Percentiles rank a stretch among this genome's conserved stretches.
These are phyloP conservation scores for Busseola fusca DNA, from an alignment of 2,888 invertebrate species.

Conservation along the genomic window DNA sequence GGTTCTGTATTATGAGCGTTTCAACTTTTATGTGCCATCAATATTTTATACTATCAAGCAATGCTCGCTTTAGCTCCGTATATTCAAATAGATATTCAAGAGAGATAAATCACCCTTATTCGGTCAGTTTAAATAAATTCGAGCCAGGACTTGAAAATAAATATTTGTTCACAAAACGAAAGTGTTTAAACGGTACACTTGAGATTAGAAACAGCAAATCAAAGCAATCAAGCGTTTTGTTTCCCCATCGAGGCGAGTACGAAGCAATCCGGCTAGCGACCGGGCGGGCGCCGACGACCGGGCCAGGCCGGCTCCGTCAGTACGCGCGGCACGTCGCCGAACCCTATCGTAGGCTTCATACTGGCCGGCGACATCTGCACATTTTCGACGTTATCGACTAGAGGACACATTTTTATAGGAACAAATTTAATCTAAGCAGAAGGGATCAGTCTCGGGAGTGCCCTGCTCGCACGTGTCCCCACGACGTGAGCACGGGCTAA, in stretches of 20 bases:
- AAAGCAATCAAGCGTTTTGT: slow-evolving; percentile 68
- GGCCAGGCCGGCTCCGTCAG: slow-evolving; percentile 62
- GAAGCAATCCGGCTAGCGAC: slow-evolving; percentile 22
- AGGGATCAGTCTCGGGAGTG: slow-evolving; percentile 86
- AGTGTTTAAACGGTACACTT: slow-evolving; percentile 31
- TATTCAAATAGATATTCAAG: slow-evolving; percentile 20
- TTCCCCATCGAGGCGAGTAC: slow-evolving; percentile 61
- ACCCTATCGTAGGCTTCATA: slow-evolving; percentile 84
- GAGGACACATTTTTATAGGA: slow-evolving; percentile 85
- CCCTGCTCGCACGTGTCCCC: slow-evolving; percentile 80
- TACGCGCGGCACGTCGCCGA: slow-evolving; percentile 81
- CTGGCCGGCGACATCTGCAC: slow-evolving; percentile 85
- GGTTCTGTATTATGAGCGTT: slow-evolving; percentile 53
- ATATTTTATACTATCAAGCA: slow-evolving; percentile 42
- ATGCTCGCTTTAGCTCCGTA: slow-evolving; percentile 9
- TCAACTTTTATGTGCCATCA: slow-evolving; percentile 49
- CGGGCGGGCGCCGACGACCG: slow-evolving; percentile 6
- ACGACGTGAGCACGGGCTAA: slow-evolving; percentile 81
- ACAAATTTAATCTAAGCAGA: slow-evolving; percentile 87
- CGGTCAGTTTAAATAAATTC: slow-evolving; percentile 12
- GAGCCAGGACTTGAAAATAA: slow-evolving; percentile 16
- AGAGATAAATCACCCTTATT: slow-evolving; percentile 11
- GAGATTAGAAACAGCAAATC: slow-evolving; percentile 58
- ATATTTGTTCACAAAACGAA: slow-evolving; percentile 12
- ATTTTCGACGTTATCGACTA: slow-evolving; percentile 84